Base-by-base conservation (phyloP, 2,113 vertebrate genomes). In the Zosterops hypoxanthus region DNA sequence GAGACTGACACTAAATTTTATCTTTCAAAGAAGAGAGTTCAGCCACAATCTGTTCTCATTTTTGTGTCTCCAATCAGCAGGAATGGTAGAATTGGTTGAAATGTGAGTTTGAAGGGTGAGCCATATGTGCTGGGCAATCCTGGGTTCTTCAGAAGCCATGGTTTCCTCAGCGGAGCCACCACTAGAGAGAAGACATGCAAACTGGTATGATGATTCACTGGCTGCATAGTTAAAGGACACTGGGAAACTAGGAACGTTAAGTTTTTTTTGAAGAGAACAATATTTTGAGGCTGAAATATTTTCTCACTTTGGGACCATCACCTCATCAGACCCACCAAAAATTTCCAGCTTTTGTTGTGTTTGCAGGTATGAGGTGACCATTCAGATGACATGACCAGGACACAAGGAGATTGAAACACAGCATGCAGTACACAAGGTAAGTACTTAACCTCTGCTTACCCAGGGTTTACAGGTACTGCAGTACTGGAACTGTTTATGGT, bases 121-220 rank as follows among this genome's bases (percentile, higher is more conserved):
- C 42, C 12, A 6, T 14, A 19, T 0, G 0, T 28, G 22, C 44
- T 2, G 14, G 57, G 16, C 41, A 34, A 25, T 17, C 14, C 24
- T 3, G 4, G 36, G 26, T 36, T 57, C 52, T 88, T 68, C 31
- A 52, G 70, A 84, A 93, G 71, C 63, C 25, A 2, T 20, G 18
- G 17, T 52, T 92, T 82, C 59, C 33, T 65, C 55, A 60, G 63
- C 18, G 14, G n/a, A 86, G 41, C 56, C 82, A 21, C n/a, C 21
- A 26, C 16, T 73, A 13, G 26, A 46, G 36, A 57, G 44, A 26
- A 85, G 22, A 60, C 0, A 0, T 20, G 21, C 12, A 42, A 70
- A 36, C 18, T 18, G 23, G 3, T 75, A 0, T 36, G 24, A 55
- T 55, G 26, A 28, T 84, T 75, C 61, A 20, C 39, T 46, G 33